Conservation (phyloP, 2,888 invertebrate species). For the Himalopsyche japonica region DNA sequence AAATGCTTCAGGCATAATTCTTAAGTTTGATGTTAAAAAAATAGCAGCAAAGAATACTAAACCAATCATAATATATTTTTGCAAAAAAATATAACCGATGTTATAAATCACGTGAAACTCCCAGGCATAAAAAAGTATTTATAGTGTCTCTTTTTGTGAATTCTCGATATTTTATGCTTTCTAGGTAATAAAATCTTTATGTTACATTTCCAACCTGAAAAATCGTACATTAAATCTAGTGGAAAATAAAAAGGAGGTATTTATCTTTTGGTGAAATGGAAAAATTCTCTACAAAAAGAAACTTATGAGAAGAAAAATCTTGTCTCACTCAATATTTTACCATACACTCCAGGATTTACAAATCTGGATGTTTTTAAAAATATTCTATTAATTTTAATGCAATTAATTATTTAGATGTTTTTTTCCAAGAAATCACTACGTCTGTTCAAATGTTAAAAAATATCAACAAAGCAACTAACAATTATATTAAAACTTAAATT, state of each 20-base stretch:
- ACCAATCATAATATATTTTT: too few species aligned
- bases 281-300: conserved; percentile 10
- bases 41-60: too few species aligned
- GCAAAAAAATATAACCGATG: not conserved
- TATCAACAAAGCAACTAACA: too few species aligned
- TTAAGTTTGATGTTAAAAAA: too few species aligned
- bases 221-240: conserved; percentile 20
- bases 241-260: conserved; percentile 27
- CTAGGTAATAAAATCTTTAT: not conserved
- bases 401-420: too few species aligned
- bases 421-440: too few species aligned
- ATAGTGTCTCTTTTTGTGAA: not conserved
- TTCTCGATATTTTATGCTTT: not conserved
- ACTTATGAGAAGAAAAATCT: not conserved
- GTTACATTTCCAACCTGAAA: conserved; percentile 18
- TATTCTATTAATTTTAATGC: too few species aligned
- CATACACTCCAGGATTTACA: not conserved
- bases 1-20: too few species aligned
- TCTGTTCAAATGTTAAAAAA: too few species aligned
- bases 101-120: not conserved
- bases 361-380: too few species aligned
- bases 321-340: not conserved
- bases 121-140: not conserved
- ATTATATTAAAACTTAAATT: too few species aligned
- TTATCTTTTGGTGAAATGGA: conserved; percentile 18